Evolutionary conservation across 2,113 vertebrate genomes (phyloP).

Genomic region (Charina bottae): DNA sequence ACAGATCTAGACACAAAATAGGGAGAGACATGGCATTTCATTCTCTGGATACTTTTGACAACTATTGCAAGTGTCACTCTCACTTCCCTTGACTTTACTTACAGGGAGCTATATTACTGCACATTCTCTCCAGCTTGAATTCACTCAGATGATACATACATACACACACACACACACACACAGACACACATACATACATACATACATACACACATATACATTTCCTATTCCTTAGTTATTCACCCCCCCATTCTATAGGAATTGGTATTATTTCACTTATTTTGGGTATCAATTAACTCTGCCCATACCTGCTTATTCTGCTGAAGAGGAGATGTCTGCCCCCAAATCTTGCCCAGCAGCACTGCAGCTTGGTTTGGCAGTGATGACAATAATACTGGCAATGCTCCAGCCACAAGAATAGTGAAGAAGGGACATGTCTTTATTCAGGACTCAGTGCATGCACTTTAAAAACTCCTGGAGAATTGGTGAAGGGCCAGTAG

Average conservation of each 20-base stretch:
- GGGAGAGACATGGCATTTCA: neutral
- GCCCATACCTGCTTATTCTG: neutral
- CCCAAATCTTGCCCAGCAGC: neutral
- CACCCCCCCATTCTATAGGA: neutral
- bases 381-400: neutral
- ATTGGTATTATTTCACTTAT: neutral
- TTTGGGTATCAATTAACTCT: neutral
- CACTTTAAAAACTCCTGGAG: neutral
- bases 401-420: neutral
- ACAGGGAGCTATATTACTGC: neutral
- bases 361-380: neutral
- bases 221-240: neutral
- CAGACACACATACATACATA: no score
- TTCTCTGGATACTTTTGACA: neutral
- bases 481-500: neutral
- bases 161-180: no score
- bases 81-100: neutral
- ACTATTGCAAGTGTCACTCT: neutral
- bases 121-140: neutral
- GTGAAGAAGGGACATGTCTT: neutral
- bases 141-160: neutral
- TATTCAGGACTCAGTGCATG: neutral
- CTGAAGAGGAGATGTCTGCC: neutral
- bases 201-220: neutral
- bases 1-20: neutral